These are phyloP conservation scores for Drosophila meridionalis DNA, from an alignment of 2,888 invertebrate genomes.

Conservation along the genomic window DNA sequence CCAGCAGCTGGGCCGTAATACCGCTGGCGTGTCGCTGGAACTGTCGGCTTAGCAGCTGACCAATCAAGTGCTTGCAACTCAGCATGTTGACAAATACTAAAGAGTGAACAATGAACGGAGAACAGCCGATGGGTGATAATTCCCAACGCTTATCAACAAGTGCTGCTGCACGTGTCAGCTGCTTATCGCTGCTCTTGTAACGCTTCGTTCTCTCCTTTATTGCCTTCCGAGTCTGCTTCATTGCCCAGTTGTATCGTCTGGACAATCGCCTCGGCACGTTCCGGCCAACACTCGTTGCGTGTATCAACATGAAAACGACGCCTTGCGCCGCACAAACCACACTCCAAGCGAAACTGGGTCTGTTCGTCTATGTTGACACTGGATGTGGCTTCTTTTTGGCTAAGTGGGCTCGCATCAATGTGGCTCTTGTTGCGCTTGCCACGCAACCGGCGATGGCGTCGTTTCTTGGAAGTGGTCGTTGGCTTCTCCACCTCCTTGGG, in stretches of 20 bases:
- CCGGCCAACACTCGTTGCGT: slow-evolving; percentile 82
- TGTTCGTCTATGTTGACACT: slow-evolving; percentile 40
- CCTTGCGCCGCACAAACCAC: slow-evolving; percentile 73
- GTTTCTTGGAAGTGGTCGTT: not conserved
- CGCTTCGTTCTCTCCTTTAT: not conserved
- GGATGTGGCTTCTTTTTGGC: not conserved
- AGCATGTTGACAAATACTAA: slow-evolving; percentile 61
- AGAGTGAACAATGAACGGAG: slow-evolving; percentile 3
- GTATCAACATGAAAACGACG: slow-evolving; percentile 75
- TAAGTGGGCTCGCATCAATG: not conserved
- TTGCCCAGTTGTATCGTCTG: slow-evolving; percentile 49
- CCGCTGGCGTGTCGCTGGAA: slow-evolving; percentile 30
- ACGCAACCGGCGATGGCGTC: slow-evolving; percentile 33
- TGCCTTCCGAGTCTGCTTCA: not conserved
- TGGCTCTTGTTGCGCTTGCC: slow-evolving; percentile 1
- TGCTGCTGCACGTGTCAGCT: slow-evolving; percentile 14
- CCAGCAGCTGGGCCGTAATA: slow-evolving; percentile 35
- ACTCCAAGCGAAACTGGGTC: slow-evolving; percentile 63
- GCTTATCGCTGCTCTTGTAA: slow-evolving; percentile 24
- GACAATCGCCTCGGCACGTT: slow-evolving; percentile 77
- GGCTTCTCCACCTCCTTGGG: not conserved
- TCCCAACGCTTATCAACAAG: slow-evolving; percentile 38
- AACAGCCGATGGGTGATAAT: slow-evolving; percentile 48
- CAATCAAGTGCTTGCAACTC: slow-evolving; percentile 65
- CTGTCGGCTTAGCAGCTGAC: slow-evolving; percentile 33